phyloP scores from a whole-genome alignment of 2,797 vertebrate genomes.

The Borostomias antarcticus region DNA sequence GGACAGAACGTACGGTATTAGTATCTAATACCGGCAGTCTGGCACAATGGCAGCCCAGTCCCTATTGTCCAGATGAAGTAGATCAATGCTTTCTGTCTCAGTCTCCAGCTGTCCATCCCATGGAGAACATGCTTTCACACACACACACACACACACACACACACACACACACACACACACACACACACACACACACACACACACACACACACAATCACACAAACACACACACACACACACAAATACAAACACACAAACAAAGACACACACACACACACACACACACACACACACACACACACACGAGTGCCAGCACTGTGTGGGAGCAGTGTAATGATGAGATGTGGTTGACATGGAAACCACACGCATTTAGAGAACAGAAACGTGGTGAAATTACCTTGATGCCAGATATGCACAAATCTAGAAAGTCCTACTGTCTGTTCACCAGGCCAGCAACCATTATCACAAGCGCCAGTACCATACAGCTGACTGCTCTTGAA shows the following conservation, averaged over 20 bases:
- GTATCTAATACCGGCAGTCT: no score
- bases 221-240: neutral
- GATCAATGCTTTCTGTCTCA: conserved; percentile 1
- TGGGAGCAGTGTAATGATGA: conserved; percentile 60
- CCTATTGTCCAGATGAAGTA: conserved; percentile 42
- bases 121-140: neutral
- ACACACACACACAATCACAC: neutral
- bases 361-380: conserved; percentile 56
- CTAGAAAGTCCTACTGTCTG: neutral
- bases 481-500: no score
- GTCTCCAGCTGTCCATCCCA: neutral
- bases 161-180: neutral
- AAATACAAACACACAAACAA: neutral
- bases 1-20: no score
- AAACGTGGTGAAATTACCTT: conserved; percentile 45
- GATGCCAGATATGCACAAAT: conserved; percentile 44
- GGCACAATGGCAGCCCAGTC: conserved; percentile 25
- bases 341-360: conserved; percentile 72
- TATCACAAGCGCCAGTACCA: no score
- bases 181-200: neutral
- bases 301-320: conserved; percentile 53
- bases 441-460: neutral
- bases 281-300: conserved; percentile 3
- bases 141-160: neutral
- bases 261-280: neutral